Conservation (phyloP, 2,888 invertebrate species). For the Amiota communis region DNA sequence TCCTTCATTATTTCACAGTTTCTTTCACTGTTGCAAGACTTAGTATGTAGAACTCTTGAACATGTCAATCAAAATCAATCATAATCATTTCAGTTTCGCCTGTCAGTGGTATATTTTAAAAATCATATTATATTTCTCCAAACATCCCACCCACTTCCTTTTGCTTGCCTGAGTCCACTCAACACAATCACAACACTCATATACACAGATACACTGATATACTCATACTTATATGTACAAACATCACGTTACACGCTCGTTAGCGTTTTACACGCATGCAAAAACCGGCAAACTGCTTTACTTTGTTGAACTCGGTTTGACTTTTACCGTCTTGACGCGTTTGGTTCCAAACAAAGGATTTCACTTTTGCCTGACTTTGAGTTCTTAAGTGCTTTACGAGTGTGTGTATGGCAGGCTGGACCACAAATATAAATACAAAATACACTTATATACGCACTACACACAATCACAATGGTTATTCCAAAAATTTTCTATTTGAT, state of each 20-base stretch:
- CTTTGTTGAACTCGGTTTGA: slow-evolving; percentile 42
- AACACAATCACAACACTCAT: too few relatives aligned
- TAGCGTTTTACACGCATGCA: slow-evolving; percentile 56
- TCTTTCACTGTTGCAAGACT: background rate
- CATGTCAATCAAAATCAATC: slow-evolving; percentile 67
- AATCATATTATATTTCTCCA: slow-evolving; percentile 12
- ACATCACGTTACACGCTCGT: slow-evolving; percentile 46
- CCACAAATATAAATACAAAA: background rate
- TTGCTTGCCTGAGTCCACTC: too few relatives aligned
- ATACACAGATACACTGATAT: too few relatives aligned
- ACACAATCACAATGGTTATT: too few relatives aligned
- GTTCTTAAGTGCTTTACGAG: background rate
- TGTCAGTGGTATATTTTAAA: slow-evolving; percentile 31
- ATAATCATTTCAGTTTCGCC: slow-evolving; percentile 41
- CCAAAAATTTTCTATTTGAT: too few relatives aligned
- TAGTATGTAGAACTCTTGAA: background rate
- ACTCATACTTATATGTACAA: background rate
- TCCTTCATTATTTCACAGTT: slow-evolving; percentile 21
- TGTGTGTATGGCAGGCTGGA: background rate
- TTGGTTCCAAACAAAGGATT: too few relatives aligned
- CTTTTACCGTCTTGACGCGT: slow-evolving; percentile 42
- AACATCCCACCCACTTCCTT: background rate
- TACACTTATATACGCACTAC: too few relatives aligned
- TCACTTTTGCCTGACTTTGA: background rate
- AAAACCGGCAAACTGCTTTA: slow-evolving; percentile 30